Evolutionary conservation across 2,797 vertebrate genomes (phyloP).

Genomic region (Crocodylus rhombifer): DNA sequence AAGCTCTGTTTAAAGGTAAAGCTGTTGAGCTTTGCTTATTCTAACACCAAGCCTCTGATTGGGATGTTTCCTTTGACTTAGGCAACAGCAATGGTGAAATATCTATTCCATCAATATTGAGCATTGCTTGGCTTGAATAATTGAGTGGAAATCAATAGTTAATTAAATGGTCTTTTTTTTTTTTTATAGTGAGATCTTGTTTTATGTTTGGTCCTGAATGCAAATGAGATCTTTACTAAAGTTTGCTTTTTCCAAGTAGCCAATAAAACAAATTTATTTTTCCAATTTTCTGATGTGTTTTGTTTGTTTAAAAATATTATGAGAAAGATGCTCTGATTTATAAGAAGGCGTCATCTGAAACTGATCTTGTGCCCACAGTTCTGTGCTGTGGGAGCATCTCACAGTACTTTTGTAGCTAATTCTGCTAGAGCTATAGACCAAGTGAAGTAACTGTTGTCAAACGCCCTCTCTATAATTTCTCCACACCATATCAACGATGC

Average conservation of each 20-base stretch:
- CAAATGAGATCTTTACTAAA: constrained; percentile 49
- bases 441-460: neutral
- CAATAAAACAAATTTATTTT: constrained; percentile 11
- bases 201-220: constrained; percentile 53
- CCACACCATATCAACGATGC: fast-evolving
- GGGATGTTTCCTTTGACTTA: constrained; percentile 51
- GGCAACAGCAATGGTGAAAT: constrained; percentile 21
- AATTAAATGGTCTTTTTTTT: constrained; percentile 71
- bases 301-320: constrained; percentile 15
- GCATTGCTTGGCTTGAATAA: constrained; percentile 72
- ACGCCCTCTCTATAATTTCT: neutral
- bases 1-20: constrained; percentile 40
- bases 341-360: neutral
- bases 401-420: fast-evolving
- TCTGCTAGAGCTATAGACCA: neutral
- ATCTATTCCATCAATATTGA: constrained; percentile 53
- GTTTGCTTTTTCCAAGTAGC: constrained; percentile 6
- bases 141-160: constrained; percentile 71
- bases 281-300: constrained; percentile 8
- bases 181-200: constrained; percentile 26
- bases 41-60: neutral
- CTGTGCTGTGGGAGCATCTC: neutral
- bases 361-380: neutral
- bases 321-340: neutral
- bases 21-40: constrained; percentile 25